Base-by-base conservation (phyloP, 2,888 invertebrate genomes). In the Campaea margaritaria region DNA sequence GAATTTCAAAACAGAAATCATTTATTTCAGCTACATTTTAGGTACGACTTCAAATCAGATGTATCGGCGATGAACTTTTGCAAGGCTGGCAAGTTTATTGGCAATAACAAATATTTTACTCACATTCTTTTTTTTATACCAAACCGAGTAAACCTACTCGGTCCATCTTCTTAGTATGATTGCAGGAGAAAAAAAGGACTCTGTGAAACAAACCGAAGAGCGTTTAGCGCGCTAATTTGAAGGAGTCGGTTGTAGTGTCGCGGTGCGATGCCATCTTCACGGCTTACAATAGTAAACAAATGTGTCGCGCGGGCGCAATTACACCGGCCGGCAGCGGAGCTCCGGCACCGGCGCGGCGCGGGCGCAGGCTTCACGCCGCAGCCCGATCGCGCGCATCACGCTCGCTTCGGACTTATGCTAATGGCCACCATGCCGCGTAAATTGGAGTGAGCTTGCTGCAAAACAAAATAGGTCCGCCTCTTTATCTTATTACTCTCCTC, bases 241-340 rank as follows among this genome's bases (percentile, higher is more conserved):
- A 86, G 81, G 80, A 85, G 83, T 78, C 80, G 76, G 76, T 72
- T 71, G 77, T 78, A 82, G 86, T 85, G 86, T 86, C 67, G 83
- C 75, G 72, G 75, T 69, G 82, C 83, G 91, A 91, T 90, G 89
- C 86, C 87, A 92, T 92, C 91, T 92, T 90, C 89, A 86, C 88
- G 87, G 91, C 87, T 86, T 88, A 87, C 90, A 88, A 90, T 89
- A 88, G 89, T 89, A 87, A 91, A 91, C 91, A 90, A 91, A 91
- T 90, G 91, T 91, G 91, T 90, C 86, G 91, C 84, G 75, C 78
- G 75, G 82, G 73, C 77, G 87, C 90, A 89, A 91, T 90, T 89
- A 90, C 86, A 82, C 70, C 68, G 81, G 67, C 66, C 72, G 62
- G 67, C 63, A 65, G 68, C 64, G 65, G 62, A 53, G 55, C n/a